Conservation (phyloP, 2,113 vertebrate species). For the Hippolais icterina region DNA sequence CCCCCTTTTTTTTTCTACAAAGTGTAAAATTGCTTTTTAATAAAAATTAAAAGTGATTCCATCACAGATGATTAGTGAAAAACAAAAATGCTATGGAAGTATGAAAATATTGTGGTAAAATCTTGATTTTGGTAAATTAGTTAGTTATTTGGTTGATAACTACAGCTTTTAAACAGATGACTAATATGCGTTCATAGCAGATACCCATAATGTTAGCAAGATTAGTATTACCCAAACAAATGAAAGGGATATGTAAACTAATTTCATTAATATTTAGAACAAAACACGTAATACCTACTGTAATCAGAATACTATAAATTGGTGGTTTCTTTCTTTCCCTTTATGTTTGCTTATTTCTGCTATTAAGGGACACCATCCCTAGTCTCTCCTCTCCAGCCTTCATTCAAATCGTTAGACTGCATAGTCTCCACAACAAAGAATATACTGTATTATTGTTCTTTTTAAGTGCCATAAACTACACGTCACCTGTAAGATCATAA, state of each 20-base stretch:
- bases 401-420: not conserved
- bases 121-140: not conserved
- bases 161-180: not conserved
- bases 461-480: not conserved
- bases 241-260: not conserved
- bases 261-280: not conserved
- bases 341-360: not conserved
- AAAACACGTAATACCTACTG: not conserved
- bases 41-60: not conserved
- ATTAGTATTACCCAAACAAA: not conserved
- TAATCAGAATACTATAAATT: not conserved
- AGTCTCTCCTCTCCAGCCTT: not conserved
- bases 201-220: not conserved
- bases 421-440: not conserved
- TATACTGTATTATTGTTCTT: not conserved
- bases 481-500: not conserved
- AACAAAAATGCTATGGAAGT: not conserved
- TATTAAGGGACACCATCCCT: not conserved
- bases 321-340: not conserved
- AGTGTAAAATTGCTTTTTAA: not conserved
- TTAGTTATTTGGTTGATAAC: not conserved
- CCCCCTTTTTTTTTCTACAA: fast-evolving
- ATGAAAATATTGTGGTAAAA: not conserved
- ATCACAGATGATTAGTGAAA: not conserved
- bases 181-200: not conserved